A percentile compares a stretch with the other conserved stretches of the same genome.
phyloP scores from a whole-genome alignment of 2,797 vertebrate species.

The Gymnocypris eckloni region DNA sequence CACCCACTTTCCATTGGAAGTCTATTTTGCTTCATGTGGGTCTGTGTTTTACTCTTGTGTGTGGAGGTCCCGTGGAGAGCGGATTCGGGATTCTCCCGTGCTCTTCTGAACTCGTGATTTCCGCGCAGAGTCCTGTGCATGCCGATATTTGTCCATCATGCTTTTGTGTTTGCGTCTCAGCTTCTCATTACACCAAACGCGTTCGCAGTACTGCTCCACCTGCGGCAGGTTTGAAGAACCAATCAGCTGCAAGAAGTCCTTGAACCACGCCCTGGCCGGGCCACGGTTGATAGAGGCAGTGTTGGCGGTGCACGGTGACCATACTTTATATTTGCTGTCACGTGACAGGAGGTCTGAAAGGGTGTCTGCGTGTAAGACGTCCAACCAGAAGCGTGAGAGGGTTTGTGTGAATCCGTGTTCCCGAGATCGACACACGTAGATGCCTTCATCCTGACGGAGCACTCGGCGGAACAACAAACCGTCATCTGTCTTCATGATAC shows the following conservation, averaged over 20 bases:
- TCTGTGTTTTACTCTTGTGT: conserved; percentile 57
- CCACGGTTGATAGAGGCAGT: conserved; percentile 68
- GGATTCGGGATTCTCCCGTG: conserved; percentile 79
- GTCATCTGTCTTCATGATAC: conserved; percentile 84
- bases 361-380: conserved; percentile 82
- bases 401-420: conserved; percentile 91
- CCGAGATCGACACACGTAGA: conserved; percentile 86
- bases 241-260: conserved; percentile 92
- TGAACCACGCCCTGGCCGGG: conserved; percentile 85
- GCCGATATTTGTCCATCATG: conserved; percentile 85
- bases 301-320: conserved; percentile 72
- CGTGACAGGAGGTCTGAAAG: conserved; percentile 79
- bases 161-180: conserved; percentile 84
- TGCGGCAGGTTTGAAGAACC: conserved; percentile 84
- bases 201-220: conserved; percentile 91
- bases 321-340: conserved; percentile 68
- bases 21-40: background rate
- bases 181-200: conserved; percentile 88
- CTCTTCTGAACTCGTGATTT: conserved; percentile 81
- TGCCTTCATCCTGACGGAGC: conserved; percentile 81
- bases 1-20: background rate
- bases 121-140: conserved; percentile 83
- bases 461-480: conserved; percentile 90
- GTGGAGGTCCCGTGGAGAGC: conserved; percentile 83
- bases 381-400: conserved; percentile 79